Percentiles rank a stretch among this genome's conserved stretches.
Conservation (phyloP, 2,113 vertebrate species). For the Neogale vison region DNA sequence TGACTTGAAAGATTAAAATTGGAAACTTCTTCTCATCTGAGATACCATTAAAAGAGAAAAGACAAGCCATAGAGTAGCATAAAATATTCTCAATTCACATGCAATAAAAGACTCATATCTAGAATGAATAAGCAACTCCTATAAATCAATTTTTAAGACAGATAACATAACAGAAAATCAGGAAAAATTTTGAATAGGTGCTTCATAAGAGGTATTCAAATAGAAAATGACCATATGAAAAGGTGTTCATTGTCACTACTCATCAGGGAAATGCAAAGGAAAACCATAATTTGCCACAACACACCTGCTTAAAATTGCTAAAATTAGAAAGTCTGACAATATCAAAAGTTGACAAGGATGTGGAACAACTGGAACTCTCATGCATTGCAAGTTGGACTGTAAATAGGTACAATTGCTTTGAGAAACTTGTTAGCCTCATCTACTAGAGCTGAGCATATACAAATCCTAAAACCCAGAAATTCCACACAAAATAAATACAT, state of each 20-base stretch:
- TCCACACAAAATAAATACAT: neutral
- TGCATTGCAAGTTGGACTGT: neutral
- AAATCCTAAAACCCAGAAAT: neutral
- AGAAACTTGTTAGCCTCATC: neutral
- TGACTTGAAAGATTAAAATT: conserved; percentile 1
- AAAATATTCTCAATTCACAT: neutral
- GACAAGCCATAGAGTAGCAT: neutral
- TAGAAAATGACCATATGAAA: neutral
- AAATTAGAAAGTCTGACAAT: neutral
- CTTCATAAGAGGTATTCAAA: neutral
- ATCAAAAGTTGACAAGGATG: neutral
- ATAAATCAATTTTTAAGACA: neutral
- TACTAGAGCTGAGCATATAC: neutral
- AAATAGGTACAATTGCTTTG: neutral
- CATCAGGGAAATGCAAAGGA: neutral
- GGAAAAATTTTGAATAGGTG: neutral
- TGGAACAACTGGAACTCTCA: neutral
- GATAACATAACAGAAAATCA: neutral
- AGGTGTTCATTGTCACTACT: neutral
- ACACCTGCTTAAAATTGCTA: neutral
- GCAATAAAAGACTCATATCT: neutral
- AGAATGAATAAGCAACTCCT: neutral
- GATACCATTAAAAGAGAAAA: neutral
- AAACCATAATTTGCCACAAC: neutral
- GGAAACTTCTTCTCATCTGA: conserved; percentile 10